Evolutionary conservation across 2,888 invertebrate genomes (phyloP), one percentile per base, ranked within the genome.

Genomic region (Caenorhabditis doughertyi): DNA sequence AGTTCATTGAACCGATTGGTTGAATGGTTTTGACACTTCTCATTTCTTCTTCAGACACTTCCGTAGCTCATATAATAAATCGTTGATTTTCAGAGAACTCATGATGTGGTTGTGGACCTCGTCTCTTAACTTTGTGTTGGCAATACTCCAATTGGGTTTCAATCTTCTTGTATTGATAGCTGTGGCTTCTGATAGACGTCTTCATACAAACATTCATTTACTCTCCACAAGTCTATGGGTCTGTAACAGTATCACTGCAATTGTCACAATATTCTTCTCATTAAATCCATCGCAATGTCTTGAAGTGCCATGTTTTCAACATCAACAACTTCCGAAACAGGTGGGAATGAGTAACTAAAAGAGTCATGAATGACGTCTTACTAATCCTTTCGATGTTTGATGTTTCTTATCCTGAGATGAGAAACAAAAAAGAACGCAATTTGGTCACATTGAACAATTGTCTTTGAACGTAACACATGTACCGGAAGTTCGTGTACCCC

Each of bases 181-280:
- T 3, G 79, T 87, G 0, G 82, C 85, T 44, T 83, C 83, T 3
- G 84, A 85, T 18, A 73, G 76, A 32, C 79, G 81, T 32, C 83
- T 87, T 49, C 87, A 87, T 21, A 81, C 85, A 4, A 79, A 84
- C 47, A 82, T 84, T 21, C 84, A 83, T 56, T 58, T 87, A n/a
- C 81, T 87, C 8, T 80, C 84, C n/a, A 79, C 84, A 9, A 87
- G 84, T 73, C 72, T 87, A 0, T 87, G 87, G 87, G 72, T 85
- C 13, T 87, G 85, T 68, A 87, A 87, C 67, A 80, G 81, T 70
- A 85, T 87, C 51, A 82, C 87, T 42, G 85, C 87, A 13, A 84
- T 85, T 13, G 85, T 87, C 64, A 84, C 85, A 13, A 85, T 87
- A 29, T 87, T 87, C 80, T 87, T 85, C 72, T 79, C 81, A 2